These are phyloP conservation scores for Papilio elwesi DNA, from an alignment of 2,888 invertebrate species.

Conservation along the genomic window DNA sequence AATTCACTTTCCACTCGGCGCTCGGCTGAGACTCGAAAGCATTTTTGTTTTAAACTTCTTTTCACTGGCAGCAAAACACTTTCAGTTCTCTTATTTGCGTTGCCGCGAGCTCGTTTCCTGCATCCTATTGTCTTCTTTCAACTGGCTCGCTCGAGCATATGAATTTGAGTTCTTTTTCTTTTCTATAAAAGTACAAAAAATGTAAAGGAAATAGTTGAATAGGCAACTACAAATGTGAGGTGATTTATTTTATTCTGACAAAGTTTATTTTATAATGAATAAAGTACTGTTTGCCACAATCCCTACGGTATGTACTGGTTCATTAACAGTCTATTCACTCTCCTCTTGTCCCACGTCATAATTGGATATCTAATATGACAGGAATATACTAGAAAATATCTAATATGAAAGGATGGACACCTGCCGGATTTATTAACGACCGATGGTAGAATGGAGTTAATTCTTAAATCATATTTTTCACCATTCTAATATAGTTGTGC, in stretches of 20 bases:
- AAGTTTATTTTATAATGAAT: background rate
- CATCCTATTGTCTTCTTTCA: slow-evolving; percentile 59
- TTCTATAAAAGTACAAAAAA: slow-evolving; percentile 6
- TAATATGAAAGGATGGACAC: no score
- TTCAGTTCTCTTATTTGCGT: slow-evolving; percentile 47
- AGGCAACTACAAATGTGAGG: background rate
- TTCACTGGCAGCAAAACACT: slow-evolving; percentile 13
- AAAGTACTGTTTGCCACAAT: no score
- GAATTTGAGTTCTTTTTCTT: slow-evolving; percentile 21
- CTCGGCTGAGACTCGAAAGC: slow-evolving; percentile 17
- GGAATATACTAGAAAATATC: no score
- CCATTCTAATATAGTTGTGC: no score
- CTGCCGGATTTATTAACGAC: no score
- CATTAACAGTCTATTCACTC: no score
- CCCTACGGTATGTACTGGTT: no score
- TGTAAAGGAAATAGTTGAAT: background rate
- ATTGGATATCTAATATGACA: no score
- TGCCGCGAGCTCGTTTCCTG: slow-evolving; percentile 54
- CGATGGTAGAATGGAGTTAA: no score
- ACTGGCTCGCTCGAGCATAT: slow-evolving; percentile 49
- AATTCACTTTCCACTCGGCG: slow-evolving; percentile 26
- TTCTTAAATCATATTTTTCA: no score
- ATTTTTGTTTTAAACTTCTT: slow-evolving; percentile 45
- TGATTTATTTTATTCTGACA: background rate
- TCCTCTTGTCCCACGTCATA: no score